Evolutionary conservation across 1,140 invertebrate species (phyloP), one percentile per base, ranked within the genome.

Genomic region (Drosophila tristis): DNA sequence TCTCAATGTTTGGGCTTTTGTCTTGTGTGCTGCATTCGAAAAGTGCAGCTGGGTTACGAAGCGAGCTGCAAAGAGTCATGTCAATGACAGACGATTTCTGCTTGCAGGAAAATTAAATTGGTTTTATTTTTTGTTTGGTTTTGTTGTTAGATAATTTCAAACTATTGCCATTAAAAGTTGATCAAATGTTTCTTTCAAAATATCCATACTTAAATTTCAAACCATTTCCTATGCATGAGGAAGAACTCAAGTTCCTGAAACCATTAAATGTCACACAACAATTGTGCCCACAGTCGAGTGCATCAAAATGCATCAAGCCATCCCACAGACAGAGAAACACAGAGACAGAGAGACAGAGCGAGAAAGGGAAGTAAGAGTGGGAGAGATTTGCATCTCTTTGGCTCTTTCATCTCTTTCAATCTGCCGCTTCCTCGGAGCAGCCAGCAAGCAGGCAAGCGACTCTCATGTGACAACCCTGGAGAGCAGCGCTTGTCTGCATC

Each of bases 321-420:
- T 42, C 54, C 58, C 67, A 13, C 8, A 39, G 35, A 39, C 3
- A 8, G 29, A 8, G 29, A 25, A 49, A 16, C 13, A 44, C n/a
- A 31, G 20, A 45, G 13, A 9, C 16, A 45, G 31, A 5, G 9
- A 1, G 3, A 45, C 23, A 5, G 9, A 1, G 2, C 11, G 6
- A 16, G 11, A 8, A 0, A 11, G 44, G 35, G 35, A 25, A 55
- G 51, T 74, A 43, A 31, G 50, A 61, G 23, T 53, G 48, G 7
- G 6, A 44, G 43, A 54, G 63, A 74, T 70, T 67, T 74, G 55
- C 56, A 74, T 80, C 76, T 80, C 45, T 54, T n/a, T 42, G 47
- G 50, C n/a, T 31, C 59, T 20, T 20, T 20, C 20, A 81, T 80
- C 79, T 81, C 78, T 81, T 81, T 81, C 54, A 81, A 81, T 81